Percentiles rank a stretch among this genome's conserved stretches.
Evolutionary conservation across 2,113 vertebrate genomes (phyloP).

Genomic region (Petaurus breviceps): DNA sequence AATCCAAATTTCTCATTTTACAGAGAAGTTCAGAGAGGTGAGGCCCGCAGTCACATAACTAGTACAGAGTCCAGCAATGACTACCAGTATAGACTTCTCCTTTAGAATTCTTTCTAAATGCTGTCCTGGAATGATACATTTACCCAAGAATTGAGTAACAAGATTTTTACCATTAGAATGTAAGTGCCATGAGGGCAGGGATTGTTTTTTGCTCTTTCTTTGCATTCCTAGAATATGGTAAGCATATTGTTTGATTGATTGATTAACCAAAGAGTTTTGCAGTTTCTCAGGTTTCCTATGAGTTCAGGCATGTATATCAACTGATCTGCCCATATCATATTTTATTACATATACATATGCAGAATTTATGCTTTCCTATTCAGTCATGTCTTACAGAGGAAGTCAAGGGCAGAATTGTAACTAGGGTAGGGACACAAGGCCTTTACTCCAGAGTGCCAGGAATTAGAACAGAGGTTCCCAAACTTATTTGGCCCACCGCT

Average conservation of each 20-base stretch:
- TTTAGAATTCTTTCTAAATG: not conserved
- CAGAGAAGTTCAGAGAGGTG: not conserved
- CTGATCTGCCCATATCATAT: not conserved
- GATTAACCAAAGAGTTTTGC: not conserved
- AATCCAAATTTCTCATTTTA: not conserved
- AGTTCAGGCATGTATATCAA: not conserved
- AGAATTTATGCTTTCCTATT: not conserved
- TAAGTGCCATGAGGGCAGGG: not conserved
- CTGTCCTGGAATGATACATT: not conserved
- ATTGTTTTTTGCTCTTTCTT: not conserved
- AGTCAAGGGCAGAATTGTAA: slow-evolving; percentile 2
- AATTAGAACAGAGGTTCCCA: not conserved
- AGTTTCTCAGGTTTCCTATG: not conserved
- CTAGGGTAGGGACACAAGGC: not conserved
- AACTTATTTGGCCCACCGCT: too few species aligned
- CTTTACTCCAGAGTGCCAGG: not conserved
- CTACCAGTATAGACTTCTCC: not conserved
- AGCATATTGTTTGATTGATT: not conserved
- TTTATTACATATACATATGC: not conserved
- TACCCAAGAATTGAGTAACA: not conserved
- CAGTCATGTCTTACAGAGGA: not conserved
- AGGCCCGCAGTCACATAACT: not conserved
- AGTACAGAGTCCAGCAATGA: not conserved
- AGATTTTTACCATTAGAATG: not conserved
- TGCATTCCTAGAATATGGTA: not conserved